Conservation (phyloP, 64 coral and sea anemone genomes). For the Trachythela sp. region DNA sequence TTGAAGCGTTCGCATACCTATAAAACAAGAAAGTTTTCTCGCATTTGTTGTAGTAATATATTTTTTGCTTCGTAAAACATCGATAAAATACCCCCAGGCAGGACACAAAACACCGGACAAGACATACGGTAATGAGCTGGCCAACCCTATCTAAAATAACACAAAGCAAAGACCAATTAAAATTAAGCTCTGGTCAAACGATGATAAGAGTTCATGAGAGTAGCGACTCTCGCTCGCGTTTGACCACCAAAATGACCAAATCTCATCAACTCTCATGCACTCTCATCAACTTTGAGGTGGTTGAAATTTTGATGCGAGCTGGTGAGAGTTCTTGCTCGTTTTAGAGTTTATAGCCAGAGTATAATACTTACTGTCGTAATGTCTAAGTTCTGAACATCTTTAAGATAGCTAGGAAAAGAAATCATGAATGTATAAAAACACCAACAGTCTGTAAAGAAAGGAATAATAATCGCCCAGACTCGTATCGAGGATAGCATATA, state of each 20-base stretch:
- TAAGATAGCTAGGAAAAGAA: not conserved
- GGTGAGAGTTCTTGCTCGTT: too few species aligned
- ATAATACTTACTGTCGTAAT: not conserved
- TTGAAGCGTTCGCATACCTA: too few species aligned
- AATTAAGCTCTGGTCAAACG: too few species aligned
- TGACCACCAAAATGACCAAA: too few species aligned
- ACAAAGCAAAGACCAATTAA: too few species aligned
- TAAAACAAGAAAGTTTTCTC: not conserved
- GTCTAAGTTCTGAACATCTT: not conserved
- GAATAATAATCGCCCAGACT: not conserved
- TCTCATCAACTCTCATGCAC: too few species aligned
- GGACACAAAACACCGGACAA: not conserved
- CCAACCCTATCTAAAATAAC: not conserved
- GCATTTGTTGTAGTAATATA: not conserved
- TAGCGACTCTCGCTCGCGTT: too few species aligned
- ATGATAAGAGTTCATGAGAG: too few species aligned
- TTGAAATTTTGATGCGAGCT: too few species aligned
- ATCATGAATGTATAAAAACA: constrained; percentile 3
- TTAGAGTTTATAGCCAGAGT: too few species aligned
- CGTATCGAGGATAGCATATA: not conserved
- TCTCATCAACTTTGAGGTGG: too few species aligned
- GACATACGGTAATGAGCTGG: not conserved
- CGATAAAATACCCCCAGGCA: not conserved
- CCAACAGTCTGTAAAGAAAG: not conserved
- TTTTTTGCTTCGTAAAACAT: not conserved